phyloP scores from a whole-genome alignment of 2,113 vertebrate genomes.

The Tachuris rubrigastra region DNA sequence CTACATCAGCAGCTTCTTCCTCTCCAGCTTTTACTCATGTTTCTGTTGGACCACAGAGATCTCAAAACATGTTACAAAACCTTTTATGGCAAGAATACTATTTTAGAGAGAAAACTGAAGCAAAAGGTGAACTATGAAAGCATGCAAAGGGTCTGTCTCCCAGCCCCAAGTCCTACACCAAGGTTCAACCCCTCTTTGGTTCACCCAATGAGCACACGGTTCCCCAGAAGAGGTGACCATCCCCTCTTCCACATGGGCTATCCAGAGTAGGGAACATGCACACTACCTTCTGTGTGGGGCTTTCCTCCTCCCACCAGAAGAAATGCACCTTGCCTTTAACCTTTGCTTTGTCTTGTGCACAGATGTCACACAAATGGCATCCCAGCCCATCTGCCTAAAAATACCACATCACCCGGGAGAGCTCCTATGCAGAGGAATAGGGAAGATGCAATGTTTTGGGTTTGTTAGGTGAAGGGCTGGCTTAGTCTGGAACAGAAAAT shows the following conservation, averaged over 20 bases:
- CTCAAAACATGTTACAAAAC: background rate
- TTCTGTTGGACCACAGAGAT: background rate
- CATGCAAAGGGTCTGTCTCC: background rate
- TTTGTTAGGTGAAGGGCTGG: background rate
- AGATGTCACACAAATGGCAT: background rate
- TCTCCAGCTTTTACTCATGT: background rate
- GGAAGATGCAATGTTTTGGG: background rate
- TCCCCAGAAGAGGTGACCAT: background rate
- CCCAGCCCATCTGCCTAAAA: background rate
- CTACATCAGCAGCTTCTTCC: background rate
- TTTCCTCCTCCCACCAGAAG: background rate
- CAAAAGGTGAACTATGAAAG: background rate
- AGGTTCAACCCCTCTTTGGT: background rate
- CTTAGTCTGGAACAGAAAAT: background rate
- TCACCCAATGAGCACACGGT: background rate
- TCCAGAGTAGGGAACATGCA: rapidly evolving
- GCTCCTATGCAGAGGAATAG: background rate
- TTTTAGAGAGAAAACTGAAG: background rate
- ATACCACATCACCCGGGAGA: background rate
- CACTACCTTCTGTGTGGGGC: rapidly evolving
- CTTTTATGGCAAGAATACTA: background rate
- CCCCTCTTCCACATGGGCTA: background rate
- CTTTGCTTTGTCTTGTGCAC: background rate
- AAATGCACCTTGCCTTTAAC: background rate
- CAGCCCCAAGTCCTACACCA: background rate